A percentile compares a stretch with the other conserved stretches of the same genome.
Conservation (phyloP, 2,797 vertebrate species). For the Coccyzus lansbergi region DNA sequence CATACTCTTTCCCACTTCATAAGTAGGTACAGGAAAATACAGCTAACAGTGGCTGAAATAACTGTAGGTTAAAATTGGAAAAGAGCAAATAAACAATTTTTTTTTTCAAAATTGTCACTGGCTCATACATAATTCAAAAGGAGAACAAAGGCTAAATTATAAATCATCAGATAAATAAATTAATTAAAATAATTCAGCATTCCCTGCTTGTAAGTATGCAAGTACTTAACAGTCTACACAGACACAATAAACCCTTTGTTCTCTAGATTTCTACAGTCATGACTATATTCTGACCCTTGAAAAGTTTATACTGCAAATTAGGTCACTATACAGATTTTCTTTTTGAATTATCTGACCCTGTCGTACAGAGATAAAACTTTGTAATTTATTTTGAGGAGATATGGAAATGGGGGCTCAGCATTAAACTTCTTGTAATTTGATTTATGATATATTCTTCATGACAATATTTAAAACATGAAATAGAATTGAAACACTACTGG, state of each 20-base stretch:
- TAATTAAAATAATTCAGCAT: slow-evolving; percentile 2
- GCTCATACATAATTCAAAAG: slow-evolving; percentile 25
- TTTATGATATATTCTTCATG: not conserved
- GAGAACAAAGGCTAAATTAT: slow-evolving; percentile 34
- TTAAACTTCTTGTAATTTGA: not conserved
- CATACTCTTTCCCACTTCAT: not conserved
- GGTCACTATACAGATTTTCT: not conserved
- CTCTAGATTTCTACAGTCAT: not conserved
- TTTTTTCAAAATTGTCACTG: not conserved
- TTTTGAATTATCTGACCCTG: not conserved
- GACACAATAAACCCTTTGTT: not conserved
- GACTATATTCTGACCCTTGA: not conserved
- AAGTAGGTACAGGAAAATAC: not conserved
- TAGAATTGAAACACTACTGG: not conserved
- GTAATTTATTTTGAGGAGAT: not conserved
- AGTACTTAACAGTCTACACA: not conserved
- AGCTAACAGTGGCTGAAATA: not conserved
- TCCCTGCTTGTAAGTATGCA: not conserved
- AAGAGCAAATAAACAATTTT: slow-evolving; percentile 21
- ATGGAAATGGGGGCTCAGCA: not conserved
- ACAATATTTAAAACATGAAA: not conserved
- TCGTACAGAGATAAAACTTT: not conserved
- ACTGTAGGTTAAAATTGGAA: slow-evolving; percentile 28
- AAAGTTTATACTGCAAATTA: slow-evolving; percentile 8
- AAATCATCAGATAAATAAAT: slow-evolving; percentile 13